phyloP scores from a whole-genome alignment of 2,113 vertebrate species.

The Paramormyrops kingsleyae region DNA sequence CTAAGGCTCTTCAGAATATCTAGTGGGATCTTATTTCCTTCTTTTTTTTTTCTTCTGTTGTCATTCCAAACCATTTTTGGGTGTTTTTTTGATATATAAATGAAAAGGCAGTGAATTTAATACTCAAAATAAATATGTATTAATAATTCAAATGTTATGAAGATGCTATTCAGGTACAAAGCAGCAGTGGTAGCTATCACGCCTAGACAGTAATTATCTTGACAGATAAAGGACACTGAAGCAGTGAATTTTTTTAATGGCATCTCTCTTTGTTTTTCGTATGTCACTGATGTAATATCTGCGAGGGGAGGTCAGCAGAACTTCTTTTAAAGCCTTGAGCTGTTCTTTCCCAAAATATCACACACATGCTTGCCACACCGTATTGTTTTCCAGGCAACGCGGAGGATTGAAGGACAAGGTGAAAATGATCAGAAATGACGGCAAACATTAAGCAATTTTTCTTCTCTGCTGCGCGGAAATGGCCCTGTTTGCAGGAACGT shows the following conservation, averaged over 20 bases:
- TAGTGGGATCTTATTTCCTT: neutral
- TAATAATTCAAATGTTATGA: neutral
- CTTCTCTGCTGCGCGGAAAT: neutral
- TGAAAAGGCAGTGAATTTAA: neutral
- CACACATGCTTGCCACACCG: neutral
- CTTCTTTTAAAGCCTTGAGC: neutral
- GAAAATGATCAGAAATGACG: neutral
- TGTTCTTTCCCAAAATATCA: constrained; percentile 5
- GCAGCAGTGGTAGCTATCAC: neutral
- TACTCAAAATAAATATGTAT: neutral
- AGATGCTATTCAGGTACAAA: neutral
- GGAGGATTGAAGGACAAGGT: neutral
- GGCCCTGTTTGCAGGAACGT: neutral
- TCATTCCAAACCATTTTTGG: neutral
- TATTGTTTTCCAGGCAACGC: neutral
- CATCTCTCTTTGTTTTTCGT: neutral
- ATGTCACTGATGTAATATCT: neutral
- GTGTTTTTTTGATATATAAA: neutral
- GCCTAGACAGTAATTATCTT: neutral
- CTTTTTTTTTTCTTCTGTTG: neutral
- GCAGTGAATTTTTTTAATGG: neutral
- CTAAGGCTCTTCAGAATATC: neutral
- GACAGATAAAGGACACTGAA: neutral
- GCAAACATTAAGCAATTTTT: neutral
- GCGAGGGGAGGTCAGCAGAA: neutral